Evolutionary conservation across 2,113 vertebrate species (phyloP).

Genomic region (Andinoacara biseriatus): DNA sequence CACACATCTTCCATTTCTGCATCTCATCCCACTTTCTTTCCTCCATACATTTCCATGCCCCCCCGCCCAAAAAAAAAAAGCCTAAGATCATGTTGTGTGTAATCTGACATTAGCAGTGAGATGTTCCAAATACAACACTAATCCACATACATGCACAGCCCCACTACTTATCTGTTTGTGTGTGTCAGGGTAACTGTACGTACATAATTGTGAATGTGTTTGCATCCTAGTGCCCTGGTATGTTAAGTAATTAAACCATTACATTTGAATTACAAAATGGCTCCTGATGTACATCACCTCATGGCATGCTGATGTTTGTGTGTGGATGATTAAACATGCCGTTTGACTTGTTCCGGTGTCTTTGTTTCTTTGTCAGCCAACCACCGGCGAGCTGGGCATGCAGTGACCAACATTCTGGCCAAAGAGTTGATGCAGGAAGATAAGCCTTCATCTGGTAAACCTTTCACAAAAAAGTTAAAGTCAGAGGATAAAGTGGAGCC

Average conservation of each 20-base stretch:
- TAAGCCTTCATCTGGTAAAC: constrained; percentile 37
- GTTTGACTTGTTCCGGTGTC: neutral
- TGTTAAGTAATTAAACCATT: neutral
- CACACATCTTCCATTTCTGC: constrained; percentile 13
- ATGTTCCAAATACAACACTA: constrained; percentile 38
- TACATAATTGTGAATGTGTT: neutral
- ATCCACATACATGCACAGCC: constrained; percentile 16
- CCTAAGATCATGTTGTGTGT: constrained; percentile 4
- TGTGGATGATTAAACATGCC: neutral
- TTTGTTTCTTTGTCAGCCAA: constrained; percentile 77
- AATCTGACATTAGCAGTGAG: constrained; percentile 42
- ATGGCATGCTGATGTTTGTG: constrained; percentile 28
- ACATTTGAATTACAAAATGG: neutral
- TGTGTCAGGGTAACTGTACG: neutral
- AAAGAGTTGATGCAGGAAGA: constrained; percentile 88
- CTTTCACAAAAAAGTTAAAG: constrained; percentile 38
- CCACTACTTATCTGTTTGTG: neutral
- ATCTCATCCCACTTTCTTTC: neutral
- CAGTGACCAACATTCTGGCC: constrained; percentile 87
- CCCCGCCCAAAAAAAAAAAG: too few species aligned
- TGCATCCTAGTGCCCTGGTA: neutral
- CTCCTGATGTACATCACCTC: neutral
- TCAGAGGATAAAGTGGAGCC: constrained; percentile 50
- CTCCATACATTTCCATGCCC: neutral
- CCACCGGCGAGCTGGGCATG: constrained; percentile 86